phyloP scores from a whole-genome alignment of 2,797 vertebrate species.

The Natrix natrix region DNA sequence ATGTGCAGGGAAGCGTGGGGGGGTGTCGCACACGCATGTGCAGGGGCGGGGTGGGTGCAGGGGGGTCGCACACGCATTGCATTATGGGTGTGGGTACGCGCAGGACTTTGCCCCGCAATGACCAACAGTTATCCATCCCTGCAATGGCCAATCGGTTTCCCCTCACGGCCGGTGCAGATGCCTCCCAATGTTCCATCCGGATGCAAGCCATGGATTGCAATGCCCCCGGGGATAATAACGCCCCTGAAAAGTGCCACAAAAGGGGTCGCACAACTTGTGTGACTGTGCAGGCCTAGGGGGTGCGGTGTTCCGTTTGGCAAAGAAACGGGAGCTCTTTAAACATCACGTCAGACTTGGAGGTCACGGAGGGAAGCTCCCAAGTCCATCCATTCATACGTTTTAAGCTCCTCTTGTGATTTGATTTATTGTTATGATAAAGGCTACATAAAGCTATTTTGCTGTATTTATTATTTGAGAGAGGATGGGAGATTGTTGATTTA shows the following conservation, averaged over 20 bases:
- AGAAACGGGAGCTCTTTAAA: constrained; percentile 58
- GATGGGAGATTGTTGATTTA: constrained; percentile 56
- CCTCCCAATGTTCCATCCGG: background rate
- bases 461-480: constrained; percentile 71
- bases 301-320: constrained; percentile 48
- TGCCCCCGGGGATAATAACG: background rate
- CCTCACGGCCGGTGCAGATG: background rate
- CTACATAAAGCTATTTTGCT: constrained; percentile 67
- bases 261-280: background rate
- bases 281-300: background rate
- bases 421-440: constrained; percentile 74
- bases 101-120: no score
- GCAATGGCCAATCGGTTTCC: background rate
- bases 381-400: constrained; percentile 74
- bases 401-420: constrained; percentile 70
- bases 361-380: constrained; percentile 73
- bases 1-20: no score
- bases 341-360: constrained; percentile 61
- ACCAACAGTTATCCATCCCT: no score
- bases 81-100: no score
- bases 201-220: background rate
- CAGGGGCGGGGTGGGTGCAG: no score
- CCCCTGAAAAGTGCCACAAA: background rate
- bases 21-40: no score
- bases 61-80: no score